Base-by-base conservation (phyloP, 2,113 vertebrate genomes). In the Porphyrio hochstetteri region DNA sequence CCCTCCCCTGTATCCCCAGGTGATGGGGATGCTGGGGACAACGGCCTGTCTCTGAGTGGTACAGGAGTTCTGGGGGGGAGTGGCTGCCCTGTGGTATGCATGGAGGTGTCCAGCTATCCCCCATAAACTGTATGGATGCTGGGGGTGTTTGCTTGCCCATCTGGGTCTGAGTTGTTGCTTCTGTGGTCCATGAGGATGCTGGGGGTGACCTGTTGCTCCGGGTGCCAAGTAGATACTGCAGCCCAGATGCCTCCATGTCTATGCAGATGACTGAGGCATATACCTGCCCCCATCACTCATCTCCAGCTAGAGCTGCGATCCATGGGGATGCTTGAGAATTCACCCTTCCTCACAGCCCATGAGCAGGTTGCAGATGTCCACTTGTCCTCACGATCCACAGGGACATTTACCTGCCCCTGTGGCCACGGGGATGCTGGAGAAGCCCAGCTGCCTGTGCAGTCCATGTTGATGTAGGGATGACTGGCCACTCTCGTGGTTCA, bases 241-340 rank as follows among this genome's bases (percentile, higher is more conserved):
- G 5, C 56, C 36, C 69, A 33, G 16, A 14, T 63, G 19, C 50
- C 8, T 57, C 35, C 23, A 7, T 17, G 13, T 46, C 52, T 16
- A 2, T 33, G 35, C 0, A 0, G 67, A 19, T 27, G 27, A 27
- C 65, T 1, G 2, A 82, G 8, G 3, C 10, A 18, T 8, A 64
- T 13, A 2, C 35, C 36, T 44, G 12, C 4, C n/a, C 17, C 24
- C 19, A 23, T n/a, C 64, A 28, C 31, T n/a, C 42, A n/a, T 36
- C 52, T 57, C 14, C 33, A 69, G 24, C n/a, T 68, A 77, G 14
- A 29, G 29, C 56, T 52, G 59, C 0, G 2, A 28, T 25, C 50
- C 0, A 0, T 42, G 72, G 29, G 33, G 38, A 53, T 53, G 28
- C 3, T 88, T 29, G 19, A 7, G 7, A 81, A 11, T 63, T 55